Conservation (phyloP, 2,113 vertebrate species). For the Istiophorus platypterus region DNA sequence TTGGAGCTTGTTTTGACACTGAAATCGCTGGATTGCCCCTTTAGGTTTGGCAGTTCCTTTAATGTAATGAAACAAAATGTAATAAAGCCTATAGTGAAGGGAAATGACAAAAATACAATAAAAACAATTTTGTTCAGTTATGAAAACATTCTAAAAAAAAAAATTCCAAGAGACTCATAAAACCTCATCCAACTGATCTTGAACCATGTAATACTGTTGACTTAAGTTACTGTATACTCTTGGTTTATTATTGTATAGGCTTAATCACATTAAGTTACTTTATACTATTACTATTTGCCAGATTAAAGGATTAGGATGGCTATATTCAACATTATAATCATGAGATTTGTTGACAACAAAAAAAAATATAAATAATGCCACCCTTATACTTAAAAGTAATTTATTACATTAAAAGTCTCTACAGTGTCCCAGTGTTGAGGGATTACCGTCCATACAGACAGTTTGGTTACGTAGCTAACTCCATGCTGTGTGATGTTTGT, state of each 20-base stretch:
- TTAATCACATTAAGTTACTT: conserved; percentile 4
- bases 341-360: not conserved
- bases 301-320: not conserved
- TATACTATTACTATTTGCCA: not conserved
- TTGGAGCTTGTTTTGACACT: not conserved
- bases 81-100: not conserved
- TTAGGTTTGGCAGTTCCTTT: not conserved
- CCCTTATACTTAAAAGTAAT: not conserved
- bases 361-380: conserved; percentile 4
- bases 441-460: conserved; percentile 12
- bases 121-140: not conserved
- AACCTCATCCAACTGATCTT: not conserved
- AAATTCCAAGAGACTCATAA: not conserved
- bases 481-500: conserved; percentile 9
- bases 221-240: not conserved
- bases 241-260: not conserved
- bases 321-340: not conserved
- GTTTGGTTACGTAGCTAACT: conserved; percentile 46
- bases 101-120: not conserved
- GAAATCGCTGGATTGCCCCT: not conserved
- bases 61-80: not conserved
- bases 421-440: conserved; percentile 7
- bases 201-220: not conserved
- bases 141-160: not conserved
- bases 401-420: conserved; percentile 8